A percentile compares a stretch with the other conserved stretches of the same genome.
These are phyloP conservation scores for Barypeithes pellucidus DNA, from an alignment of 2,888 invertebrate species.

Conservation along the genomic window DNA sequence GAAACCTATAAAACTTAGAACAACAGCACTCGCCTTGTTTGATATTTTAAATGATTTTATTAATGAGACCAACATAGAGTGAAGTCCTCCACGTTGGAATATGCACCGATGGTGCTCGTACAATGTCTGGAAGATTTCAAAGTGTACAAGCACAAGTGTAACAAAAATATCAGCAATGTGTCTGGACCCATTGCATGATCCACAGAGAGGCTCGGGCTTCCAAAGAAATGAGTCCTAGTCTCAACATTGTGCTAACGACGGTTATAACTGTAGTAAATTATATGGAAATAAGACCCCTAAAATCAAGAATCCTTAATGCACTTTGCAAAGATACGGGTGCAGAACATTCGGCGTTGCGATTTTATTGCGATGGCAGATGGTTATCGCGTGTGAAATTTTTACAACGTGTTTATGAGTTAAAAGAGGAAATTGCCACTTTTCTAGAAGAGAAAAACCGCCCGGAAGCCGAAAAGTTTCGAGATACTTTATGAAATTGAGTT, in stretches of 20 bases:
- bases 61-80: not conserved
- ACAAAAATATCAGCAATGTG: constrained; percentile 48
- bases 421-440: constrained; percentile 7
- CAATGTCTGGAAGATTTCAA: constrained; percentile 46
- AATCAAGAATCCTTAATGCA: constrained; percentile 36
- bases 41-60: not conserved
- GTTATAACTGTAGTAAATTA: constrained; percentile 42
- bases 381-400: constrained; percentile 30
- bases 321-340: constrained; percentile 21
- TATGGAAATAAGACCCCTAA: constrained; percentile 41
- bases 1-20: not conserved
- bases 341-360: constrained; percentile 35
- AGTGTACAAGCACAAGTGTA: constrained; percentile 41
- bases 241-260: constrained; percentile 41
- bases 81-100: constrained; percentile 31
- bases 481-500: constrained; percentile 2
- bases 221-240: constrained; percentile 45
- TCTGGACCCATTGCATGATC: constrained; percentile 54
- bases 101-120: constrained; percentile 21
- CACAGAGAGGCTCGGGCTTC: constrained; percentile 47
- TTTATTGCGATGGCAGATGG: constrained; percentile 36
- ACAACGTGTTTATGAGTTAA: constrained; percentile 11
- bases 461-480: constrained; percentile 23
- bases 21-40: constrained; percentile 9
- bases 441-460: constrained; percentile 6